Evolutionary conservation across 2,797 vertebrate genomes (phyloP).

Genomic region (Esox lucius): DNA sequence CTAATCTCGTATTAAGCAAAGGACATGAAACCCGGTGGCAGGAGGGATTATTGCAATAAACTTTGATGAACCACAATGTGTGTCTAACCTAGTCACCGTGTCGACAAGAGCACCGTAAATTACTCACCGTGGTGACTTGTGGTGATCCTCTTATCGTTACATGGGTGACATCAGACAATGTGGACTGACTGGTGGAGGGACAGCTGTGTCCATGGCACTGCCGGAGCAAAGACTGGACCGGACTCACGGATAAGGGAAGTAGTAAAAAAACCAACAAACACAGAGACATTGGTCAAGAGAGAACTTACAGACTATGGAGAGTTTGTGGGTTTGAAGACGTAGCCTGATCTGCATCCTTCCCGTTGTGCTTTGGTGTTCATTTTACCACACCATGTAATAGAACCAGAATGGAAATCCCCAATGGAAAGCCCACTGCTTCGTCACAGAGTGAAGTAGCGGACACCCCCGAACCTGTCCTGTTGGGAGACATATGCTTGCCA

Average conservation of each 20-base stretch:
- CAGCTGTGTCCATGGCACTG: neutral
- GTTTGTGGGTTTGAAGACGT: neutral
- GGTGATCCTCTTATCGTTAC: slow-evolving; percentile 18
- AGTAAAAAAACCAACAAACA: neutral
- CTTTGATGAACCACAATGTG: slow-evolving; percentile 37
- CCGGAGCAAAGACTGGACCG: neutral
- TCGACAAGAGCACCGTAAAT: slow-evolving; percentile 13
- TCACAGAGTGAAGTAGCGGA: neutral
- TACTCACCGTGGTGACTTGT: slow-evolving; percentile 17
- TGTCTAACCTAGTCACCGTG: slow-evolving; percentile 32
- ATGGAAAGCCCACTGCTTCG: neutral
- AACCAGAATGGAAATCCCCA: neutral
- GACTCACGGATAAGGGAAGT: neutral
- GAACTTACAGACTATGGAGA: neutral
- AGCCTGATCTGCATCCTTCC: neutral
- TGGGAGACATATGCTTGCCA: neutral
- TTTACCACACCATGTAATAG: neutral
- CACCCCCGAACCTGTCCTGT: neutral
- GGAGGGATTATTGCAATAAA: slow-evolving; percentile 5
- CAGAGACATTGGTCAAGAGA: neutral
- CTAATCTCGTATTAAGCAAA: slow-evolving; percentile 47
- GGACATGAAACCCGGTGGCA: slow-evolving; percentile 51
- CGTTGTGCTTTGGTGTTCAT: neutral
- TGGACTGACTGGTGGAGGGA: no score
- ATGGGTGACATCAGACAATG: neutral